Conservation (phyloP, 2,113 vertebrate species). For the Carassius carassius region DNA sequence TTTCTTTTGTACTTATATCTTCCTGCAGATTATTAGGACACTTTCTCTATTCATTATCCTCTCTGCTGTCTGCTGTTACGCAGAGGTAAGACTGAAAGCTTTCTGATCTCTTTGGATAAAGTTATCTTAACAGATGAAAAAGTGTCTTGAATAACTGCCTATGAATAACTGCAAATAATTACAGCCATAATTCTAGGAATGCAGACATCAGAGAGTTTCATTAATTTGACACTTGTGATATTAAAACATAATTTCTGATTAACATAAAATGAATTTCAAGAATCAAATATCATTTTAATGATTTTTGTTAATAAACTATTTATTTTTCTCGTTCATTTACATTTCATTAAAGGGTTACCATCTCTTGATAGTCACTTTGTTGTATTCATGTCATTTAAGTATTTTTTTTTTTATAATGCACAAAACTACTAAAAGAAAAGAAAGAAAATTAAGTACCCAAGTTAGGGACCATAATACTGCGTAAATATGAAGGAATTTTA, state of each 20-base stretch:
- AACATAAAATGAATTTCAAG: background rate
- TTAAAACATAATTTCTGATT: background rate
- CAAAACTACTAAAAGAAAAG: too few species aligned
- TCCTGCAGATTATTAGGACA: slow-evolving; percentile 33
- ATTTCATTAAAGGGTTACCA: too few species aligned
- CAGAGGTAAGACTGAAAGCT: slow-evolving; percentile 44
- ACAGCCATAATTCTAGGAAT: background rate
- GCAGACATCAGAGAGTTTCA: background rate
- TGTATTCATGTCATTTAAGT: background rate
- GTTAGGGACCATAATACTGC: too few species aligned
- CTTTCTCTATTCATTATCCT: slow-evolving; percentile 10
- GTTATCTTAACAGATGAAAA: background rate
- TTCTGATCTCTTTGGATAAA: background rate
- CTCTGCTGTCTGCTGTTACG: slow-evolving; percentile 18
- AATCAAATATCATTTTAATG: background rate
- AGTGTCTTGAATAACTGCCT: background rate
- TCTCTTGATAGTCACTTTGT: background rate
- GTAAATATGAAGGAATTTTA: background rate
- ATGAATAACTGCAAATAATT: background rate
- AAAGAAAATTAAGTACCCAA: too few species aligned
- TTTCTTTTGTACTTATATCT: background rate
- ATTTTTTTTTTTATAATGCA: too few species aligned
- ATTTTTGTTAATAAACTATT: background rate
- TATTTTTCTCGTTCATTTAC: too few species aligned
- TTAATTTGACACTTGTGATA: background rate